A percentile compares a stretch with the other conserved stretches of the same genome.
phyloP scores from a whole-genome alignment of 1,140 invertebrate genomes.

The Neodiprion pinetum region DNA sequence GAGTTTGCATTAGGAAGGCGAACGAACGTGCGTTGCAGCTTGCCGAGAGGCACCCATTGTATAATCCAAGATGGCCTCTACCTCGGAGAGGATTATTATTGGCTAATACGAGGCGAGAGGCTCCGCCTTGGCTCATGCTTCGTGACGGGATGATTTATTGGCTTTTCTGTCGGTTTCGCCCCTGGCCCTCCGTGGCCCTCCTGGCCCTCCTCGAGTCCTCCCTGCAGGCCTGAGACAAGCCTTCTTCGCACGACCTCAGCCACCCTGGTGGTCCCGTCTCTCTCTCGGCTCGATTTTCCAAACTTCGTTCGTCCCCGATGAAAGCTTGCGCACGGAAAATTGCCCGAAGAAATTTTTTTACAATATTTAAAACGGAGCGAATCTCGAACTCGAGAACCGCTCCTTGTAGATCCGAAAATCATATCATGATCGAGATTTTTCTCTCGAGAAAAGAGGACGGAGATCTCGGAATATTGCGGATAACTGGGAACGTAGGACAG shows the following conservation, averaged over 20 bases:
- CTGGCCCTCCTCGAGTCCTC: conserved; percentile 40
- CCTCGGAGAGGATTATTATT: conserved; percentile 66
- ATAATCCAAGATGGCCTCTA: conserved; percentile 67
- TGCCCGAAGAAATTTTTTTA: too few relatives aligned
- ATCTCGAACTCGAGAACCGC: too few relatives aligned
- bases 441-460: too few relatives aligned
- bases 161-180: conserved; percentile 62
- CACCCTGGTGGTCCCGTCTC: conserved; percentile 11
- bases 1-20: conserved; percentile 53
- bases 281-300: background rate
- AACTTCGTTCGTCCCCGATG: background rate
- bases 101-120: conserved; percentile 66
- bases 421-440: too few relatives aligned
- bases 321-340: too few relatives aligned
- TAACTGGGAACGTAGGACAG: too few relatives aligned
- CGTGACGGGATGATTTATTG: conserved; percentile 64
- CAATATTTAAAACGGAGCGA: too few relatives aligned
- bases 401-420: too few relatives aligned
- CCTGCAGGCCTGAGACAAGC: conserved; percentile 34
- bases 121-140: conserved; percentile 66
- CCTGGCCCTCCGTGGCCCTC: conserved; percentile 52
- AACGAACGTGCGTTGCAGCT: conserved; percentile 44
- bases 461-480: too few relatives aligned
- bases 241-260: conserved; percentile 33
- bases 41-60: conserved; percentile 64